These are phyloP conservation scores for Xylophagus ater DNA, from an alignment of 2,888 invertebrate genomes.

Conservation along the genomic window DNA sequence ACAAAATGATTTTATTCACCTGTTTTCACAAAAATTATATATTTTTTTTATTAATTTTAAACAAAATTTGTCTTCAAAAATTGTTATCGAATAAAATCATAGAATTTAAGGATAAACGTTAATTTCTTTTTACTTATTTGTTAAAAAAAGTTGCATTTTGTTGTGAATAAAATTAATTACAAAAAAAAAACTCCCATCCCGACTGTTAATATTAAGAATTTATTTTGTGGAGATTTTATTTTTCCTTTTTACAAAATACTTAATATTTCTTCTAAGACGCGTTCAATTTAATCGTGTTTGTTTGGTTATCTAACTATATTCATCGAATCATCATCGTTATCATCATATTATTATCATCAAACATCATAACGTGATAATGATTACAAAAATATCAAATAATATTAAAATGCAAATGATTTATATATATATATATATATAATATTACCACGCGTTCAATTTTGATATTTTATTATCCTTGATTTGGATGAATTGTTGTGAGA, in stretches of 20 bases:
- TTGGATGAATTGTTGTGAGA: constrained; percentile 9
- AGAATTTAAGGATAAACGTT: constrained; percentile 2
- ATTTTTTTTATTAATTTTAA: constrained; percentile 17
- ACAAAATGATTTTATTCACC: background rate
- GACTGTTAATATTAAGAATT: too few relatives aligned
- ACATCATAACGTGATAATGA: background rate
- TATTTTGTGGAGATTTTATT: too few relatives aligned
- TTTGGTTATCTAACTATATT: background rate
- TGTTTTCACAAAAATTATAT: background rate
- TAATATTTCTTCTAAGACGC: background rate
- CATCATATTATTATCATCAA: background rate
- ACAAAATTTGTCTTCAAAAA: background rate
- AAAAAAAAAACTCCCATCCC: too few relatives aligned
- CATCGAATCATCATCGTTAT: background rate
- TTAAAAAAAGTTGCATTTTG: constrained; percentile 1
- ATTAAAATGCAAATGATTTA: constrained; percentile 10
- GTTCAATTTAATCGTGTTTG: background rate
- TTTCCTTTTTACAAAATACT: background rate
- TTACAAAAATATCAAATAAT: background rate
- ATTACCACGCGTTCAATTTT: constrained; percentile 4
- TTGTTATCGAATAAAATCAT: background rate
- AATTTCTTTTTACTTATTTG: background rate
- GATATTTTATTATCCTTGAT: constrained; percentile 12
- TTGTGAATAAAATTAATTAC: background rate
- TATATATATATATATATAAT: too few relatives aligned